Conservation (phyloP, 2,113 vertebrate genomes). For the Canis aureus region DNA sequence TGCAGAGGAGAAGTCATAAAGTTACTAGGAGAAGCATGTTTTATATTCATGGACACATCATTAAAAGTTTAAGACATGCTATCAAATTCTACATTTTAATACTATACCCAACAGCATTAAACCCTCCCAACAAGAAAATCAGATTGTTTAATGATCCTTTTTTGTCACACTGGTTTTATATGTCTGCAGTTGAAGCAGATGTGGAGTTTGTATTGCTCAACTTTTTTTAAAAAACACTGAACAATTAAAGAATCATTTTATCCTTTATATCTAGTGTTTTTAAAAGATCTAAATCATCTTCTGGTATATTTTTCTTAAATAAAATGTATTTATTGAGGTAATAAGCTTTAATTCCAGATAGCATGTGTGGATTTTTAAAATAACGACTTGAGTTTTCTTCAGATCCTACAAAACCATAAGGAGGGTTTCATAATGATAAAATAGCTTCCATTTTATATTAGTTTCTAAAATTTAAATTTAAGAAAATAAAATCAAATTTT, state of each 20-base stretch:
- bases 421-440: background rate
- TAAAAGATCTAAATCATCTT: slow-evolving; percentile 45
- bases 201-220: slow-evolving; percentile 81
- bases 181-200: slow-evolving; percentile 86
- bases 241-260: slow-evolving; percentile 83
- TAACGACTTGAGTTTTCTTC: slow-evolving; percentile 67
- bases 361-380: slow-evolving; percentile 7
- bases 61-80: slow-evolving; percentile 92
- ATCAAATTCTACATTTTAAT: slow-evolving; percentile 93
- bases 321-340: slow-evolving; percentile 64
- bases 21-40: slow-evolving; percentile 89
- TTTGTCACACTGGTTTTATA: slow-evolving; percentile 90
- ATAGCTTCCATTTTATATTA: background rate
- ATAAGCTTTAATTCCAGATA: slow-evolving; percentile 71
- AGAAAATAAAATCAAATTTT: slow-evolving; percentile 33
- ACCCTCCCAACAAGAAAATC: slow-evolving; percentile 92
- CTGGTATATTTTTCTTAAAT: slow-evolving; percentile 49
- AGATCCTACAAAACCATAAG: slow-evolving; percentile 27
- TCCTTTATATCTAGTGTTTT: slow-evolving; percentile 6
- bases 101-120: slow-evolving; percentile 89
- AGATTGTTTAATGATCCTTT: slow-evolving; percentile 89
- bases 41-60: slow-evolving; percentile 93
- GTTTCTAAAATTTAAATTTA: slow-evolving; percentile 60
- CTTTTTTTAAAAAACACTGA: slow-evolving; percentile 68
- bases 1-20: slow-evolving; percentile 92